Base-by-base conservation (phyloP, 2,113 vertebrate genomes). In the Peromyscus polionotus region DNA sequence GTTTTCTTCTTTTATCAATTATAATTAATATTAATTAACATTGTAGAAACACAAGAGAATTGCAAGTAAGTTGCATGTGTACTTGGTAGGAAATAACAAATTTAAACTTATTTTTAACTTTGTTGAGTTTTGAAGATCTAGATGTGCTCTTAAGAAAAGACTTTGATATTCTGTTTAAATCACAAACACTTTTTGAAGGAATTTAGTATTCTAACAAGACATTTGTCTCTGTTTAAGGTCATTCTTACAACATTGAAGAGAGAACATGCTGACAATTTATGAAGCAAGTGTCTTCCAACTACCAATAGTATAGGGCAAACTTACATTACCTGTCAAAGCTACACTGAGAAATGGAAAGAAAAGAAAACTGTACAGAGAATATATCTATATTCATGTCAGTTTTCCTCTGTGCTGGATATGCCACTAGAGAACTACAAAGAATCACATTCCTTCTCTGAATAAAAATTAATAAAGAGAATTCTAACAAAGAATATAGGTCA, bases 151-250 rank as follows among this genome's bases (percentile, higher is more conserved):
- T 85, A 63, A 93, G 75, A 94, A 93, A 94, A 84, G 16, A 90
- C 73, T 57, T 95, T 91, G 87, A 84, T 95, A 96, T 81, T 97
- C 88, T 6, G 0, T 76, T 89, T 93, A 88, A 97, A 93, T 22
- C 48, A 19, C 76, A 92, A 86, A 51, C 7, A 1, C 77, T 95
- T 95, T 94, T 83, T 88, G 72, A 95, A 90, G 65, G 93, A 95
- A 92, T 84, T 96, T 91, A 95, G 45, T 91, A 95, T 96, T 96
- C 93, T 95, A 95, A 90, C 76, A 98, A 96, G 96, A 91, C 79
- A 91, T 92, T 95, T 97, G 87, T 97, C 97, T 98, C 88, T 97
- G 93, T 88, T 98, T 98, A 97, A 98, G 97, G 95, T 98, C 95
- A 98, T 81, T 14, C 70, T 94, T 97, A 96, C 72, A 92, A 88